Percentiles rank a stretch among this genome's conserved stretches.
These are phyloP conservation scores for Phrynosoma blainvillii DNA, from an alignment of 2,113 vertebrate genomes.

Conservation along the genomic window DNA sequence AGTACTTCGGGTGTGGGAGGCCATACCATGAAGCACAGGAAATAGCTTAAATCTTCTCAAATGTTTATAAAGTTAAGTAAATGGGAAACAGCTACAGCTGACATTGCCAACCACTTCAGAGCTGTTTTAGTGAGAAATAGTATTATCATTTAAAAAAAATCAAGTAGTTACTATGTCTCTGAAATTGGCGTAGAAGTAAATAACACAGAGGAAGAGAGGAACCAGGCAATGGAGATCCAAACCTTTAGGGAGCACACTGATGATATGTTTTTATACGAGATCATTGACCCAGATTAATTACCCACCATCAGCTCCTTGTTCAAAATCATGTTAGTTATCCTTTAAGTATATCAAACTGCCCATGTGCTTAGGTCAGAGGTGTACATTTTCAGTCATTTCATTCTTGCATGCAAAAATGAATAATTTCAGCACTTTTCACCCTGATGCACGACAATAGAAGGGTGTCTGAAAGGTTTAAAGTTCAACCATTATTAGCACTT, in stretches of 20 bases:
- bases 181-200: slow-evolving; percentile 40
- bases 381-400: too few relatives aligned
- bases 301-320: neutral
- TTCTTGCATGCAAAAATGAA: too few relatives aligned
- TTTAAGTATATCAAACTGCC: neutral
- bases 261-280: neutral
- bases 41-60: slow-evolving; percentile 80
- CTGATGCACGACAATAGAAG: too few relatives aligned
- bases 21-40: slow-evolving; percentile 80
- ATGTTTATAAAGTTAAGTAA: slow-evolving; percentile 78
- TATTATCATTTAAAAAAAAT: slow-evolving; percentile 26
- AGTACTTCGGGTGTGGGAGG: slow-evolving; percentile 77
- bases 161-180: slow-evolving; percentile 47
- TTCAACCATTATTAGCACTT: too few relatives aligned
- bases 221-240: neutral
- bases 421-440: too few relatives aligned
- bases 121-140: slow-evolving; percentile 66
- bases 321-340: neutral
- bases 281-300: neutral
- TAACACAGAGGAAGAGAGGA: neutral
- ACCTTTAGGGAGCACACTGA: neutral
- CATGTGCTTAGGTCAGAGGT: neutral
- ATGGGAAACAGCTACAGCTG: slow-evolving; percentile 70
- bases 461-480: too few relatives aligned
- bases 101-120: slow-evolving; percentile 70